Percentiles rank a stretch among this genome's conserved stretches.
Evolutionary conservation across 2,113 vertebrate genomes (phyloP).

Genomic region (Diadophis punctatus): DNA sequence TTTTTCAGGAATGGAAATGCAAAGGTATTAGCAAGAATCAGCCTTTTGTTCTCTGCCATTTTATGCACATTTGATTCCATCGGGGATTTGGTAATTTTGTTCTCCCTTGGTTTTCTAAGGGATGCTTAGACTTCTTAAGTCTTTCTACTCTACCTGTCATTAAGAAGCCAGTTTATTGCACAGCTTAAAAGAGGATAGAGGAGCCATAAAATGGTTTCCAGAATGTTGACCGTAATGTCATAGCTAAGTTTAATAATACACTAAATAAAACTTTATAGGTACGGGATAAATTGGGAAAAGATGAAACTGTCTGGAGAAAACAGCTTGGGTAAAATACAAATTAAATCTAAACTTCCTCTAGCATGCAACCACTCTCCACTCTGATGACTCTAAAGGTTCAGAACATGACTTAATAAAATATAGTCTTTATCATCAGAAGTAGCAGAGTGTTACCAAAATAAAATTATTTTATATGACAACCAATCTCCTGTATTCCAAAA

Average conservation of each 20-base stretch:
- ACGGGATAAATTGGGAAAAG: constrained; percentile 31
- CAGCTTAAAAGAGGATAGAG: constrained; percentile 28
- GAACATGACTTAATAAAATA: constrained; percentile 13
- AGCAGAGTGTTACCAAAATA: neutral
- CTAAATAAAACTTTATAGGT: constrained; percentile 30
- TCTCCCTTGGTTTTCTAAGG: constrained; percentile 15
- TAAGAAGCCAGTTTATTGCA: constrained; percentile 40
- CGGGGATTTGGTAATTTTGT: neutral
- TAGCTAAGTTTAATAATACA: constrained; percentile 37
- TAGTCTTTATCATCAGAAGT: neutral
- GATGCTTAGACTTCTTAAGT: constrained; percentile 36
- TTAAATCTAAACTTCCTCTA: constrained; percentile 19
- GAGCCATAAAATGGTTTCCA: constrained; percentile 42
- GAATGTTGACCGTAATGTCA: constrained; percentile 14
- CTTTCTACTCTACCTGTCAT: constrained; percentile 14
- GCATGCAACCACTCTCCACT: neutral
- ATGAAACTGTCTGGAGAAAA: constrained; percentile 17
- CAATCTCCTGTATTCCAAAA: neutral
- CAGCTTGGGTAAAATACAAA: constrained; percentile 18
- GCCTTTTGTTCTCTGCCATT: neutral
- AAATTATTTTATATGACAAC: neutral
- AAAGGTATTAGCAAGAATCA: neutral
- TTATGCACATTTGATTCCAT: neutral
- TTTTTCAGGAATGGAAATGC: neutral
- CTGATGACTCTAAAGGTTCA: neutral